phyloP scores from a whole-genome alignment of 2,888 invertebrate genomes.

The Serripes groenlandicus region DNA sequence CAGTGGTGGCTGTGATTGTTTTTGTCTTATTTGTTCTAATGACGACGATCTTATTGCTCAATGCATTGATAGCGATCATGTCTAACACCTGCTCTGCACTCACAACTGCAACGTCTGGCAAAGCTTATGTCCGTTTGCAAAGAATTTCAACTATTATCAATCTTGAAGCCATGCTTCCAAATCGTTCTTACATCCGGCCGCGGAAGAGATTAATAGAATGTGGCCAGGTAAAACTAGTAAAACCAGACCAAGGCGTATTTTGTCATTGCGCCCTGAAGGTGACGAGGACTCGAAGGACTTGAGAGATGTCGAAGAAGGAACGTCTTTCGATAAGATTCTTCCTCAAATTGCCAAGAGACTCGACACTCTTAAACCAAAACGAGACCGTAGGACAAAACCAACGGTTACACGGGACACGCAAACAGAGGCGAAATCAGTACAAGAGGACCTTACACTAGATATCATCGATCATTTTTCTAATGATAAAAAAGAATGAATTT shows the following conservation, averaged over 20 bases:
- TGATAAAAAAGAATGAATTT: too few relatives aligned
- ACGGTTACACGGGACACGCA: too few relatives aligned
- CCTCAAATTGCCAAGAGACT: too few relatives aligned
- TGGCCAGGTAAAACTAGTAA: not conserved
- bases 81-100: not conserved
- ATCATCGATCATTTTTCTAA: too few relatives aligned
- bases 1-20: not conserved
- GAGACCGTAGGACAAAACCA: too few relatives aligned
- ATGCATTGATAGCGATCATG: conserved; percentile 18
- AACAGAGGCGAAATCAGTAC: too few relatives aligned
- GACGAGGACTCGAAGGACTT: too few relatives aligned
- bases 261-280: not conserved
- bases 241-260: not conserved
- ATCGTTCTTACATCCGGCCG: not conserved
- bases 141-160: conserved; percentile 17
- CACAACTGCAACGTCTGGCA: not conserved
- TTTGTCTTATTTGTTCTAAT: conserved; percentile 25
- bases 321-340: too few relatives aligned
- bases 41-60: conserved; percentile 32
- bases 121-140: conserved; percentile 15
- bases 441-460: too few relatives aligned
- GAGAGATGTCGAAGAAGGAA: too few relatives aligned
- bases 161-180: conserved; percentile 15
- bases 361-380: too few relatives aligned
- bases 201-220: not conserved